Percentiles rank a stretch among this genome's conserved stretches.
These are phyloP conservation scores for Sarcophilus harrisii DNA, from an alignment of 2,797 vertebrate genomes.

Conservation along the genomic window DNA sequence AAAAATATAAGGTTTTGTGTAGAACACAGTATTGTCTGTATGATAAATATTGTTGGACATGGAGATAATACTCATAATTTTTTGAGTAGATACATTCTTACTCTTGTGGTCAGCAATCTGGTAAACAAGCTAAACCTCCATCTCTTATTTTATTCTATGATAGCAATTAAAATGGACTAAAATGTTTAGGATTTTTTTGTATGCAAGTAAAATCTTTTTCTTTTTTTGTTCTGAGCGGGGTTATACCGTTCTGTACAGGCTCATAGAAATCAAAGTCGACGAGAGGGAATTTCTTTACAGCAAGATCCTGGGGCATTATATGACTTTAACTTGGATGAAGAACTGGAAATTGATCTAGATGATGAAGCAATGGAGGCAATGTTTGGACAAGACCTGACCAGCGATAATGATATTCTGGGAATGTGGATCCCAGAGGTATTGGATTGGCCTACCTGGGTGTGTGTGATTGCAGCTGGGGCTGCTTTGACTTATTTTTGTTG, in stretches of 20 bases:
- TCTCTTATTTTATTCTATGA: background rate
- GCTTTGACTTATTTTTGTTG: constrained; percentile 85
- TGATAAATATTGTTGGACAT: background rate
- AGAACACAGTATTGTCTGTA: background rate
- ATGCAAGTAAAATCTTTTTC: constrained; percentile 79
- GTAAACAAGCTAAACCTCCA: constrained; percentile 20
- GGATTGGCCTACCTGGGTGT: constrained; percentile 99
- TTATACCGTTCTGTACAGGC: constrained; percentile 98
- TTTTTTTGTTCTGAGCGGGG: constrained; percentile 88
- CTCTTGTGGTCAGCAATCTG: constrained; percentile 38
- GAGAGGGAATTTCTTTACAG: constrained; percentile 92
- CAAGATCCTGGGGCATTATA: constrained; percentile 94
- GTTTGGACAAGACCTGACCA: constrained; percentile 97
- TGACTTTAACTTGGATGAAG: constrained; percentile 98
- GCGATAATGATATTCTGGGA: constrained; percentile 99
- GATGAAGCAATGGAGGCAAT: constrained; percentile 99
- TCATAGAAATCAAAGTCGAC: constrained; percentile 94
- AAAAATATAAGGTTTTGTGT: background rate
- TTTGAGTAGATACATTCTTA: constrained; percentile 45
- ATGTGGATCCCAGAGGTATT: constrained; percentile 99
- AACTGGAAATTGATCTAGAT: constrained; percentile 98
- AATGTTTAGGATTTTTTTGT: constrained; percentile 62
- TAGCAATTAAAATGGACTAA: constrained; percentile 40
- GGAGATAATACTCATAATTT: background rate
- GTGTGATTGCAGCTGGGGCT: constrained; percentile 93